These are phyloP conservation scores for Oikopleura albicans DNA, from an alignment of 23 tunicate genomes.

Conservation along the genomic window DNA sequence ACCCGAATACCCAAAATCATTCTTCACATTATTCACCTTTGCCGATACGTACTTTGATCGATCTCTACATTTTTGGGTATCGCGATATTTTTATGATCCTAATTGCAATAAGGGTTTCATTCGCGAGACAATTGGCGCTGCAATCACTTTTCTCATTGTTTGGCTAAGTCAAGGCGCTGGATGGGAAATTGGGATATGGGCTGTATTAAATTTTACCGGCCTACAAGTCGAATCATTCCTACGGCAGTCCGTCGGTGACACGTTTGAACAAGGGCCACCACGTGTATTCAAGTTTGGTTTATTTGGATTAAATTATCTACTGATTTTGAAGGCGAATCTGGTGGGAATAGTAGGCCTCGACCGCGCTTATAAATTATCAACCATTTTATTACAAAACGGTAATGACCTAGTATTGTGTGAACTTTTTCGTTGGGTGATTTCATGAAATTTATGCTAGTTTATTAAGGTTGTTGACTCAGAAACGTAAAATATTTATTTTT, in stretches of 20 bases:
- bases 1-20: constrained; percentile 22
- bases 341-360: neutral
- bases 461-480: no score
- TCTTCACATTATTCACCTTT: constrained; percentile 33
- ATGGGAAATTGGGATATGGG: neutral
- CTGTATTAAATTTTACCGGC: neutral
- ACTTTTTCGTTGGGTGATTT: no score
- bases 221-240: neutral
- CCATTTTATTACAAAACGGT: no score
- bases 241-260: neutral
- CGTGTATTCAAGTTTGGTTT: neutral
- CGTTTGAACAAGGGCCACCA: neutral
- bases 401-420: no score
- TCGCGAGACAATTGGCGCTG: neutral
- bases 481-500: no score
- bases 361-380: no score
- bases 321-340: neutral
- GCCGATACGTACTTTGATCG: constrained; percentile 52
- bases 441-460: no score
- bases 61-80: constrained; percentile 37
- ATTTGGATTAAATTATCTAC: neutral
- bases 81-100: constrained; percentile 1
- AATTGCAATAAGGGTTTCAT: neutral
- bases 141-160: neutral
- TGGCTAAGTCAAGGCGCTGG: neutral